Evolutionary conservation across 2,888 invertebrate species (phyloP), one percentile per base, ranked within the genome.

Genomic region (Xylota segnis): DNA sequence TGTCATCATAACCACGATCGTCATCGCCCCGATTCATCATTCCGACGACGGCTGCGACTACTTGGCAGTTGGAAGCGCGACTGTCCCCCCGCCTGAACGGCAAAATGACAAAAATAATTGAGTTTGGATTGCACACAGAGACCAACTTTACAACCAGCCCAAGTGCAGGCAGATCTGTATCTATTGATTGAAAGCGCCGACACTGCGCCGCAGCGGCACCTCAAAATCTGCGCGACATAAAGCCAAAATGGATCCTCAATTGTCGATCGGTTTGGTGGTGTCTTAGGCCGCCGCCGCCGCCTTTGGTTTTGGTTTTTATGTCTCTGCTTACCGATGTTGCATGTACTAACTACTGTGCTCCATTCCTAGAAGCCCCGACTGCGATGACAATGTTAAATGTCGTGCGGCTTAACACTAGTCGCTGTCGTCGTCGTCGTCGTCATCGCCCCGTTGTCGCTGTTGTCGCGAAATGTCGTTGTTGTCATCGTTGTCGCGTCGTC

Each of bases 141-240:
- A 23, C 2, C 83, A 75, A 52, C 70, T 58, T 66, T 47, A 65
- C 81, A 78, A 65, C 63, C 72, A 79, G 79, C 78, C 83, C 84
- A 86, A 86, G 82, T 81, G 76, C 76, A 76, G 59, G 61, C 47
- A 61, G 86, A 86, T 86, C 82, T 77, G 76, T 86, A 86, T 86
- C 86, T 63, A 68, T 76, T 86, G 86, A 82, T 86, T 86, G 86
- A 86, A 82, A 72, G 76, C 76, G 75, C 86, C 86, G 86, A 86
- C 86, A 72, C 71, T 12, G 54, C 56, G 65, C 66, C 50, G 23
- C 56, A 58, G 77, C 86, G 82, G 81, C 86, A 86, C 82, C 76
- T 82, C 66, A 76, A 86, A 76, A 71, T 72, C 50, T 43, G 40
- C 14, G 40, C 52, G 75, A 70, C 81, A 81, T 65, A 86, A 82